Evolutionary conservation across 1,140 invertebrate genomes (phyloP).

Genomic region (Eurosta solidaginis): DNA sequence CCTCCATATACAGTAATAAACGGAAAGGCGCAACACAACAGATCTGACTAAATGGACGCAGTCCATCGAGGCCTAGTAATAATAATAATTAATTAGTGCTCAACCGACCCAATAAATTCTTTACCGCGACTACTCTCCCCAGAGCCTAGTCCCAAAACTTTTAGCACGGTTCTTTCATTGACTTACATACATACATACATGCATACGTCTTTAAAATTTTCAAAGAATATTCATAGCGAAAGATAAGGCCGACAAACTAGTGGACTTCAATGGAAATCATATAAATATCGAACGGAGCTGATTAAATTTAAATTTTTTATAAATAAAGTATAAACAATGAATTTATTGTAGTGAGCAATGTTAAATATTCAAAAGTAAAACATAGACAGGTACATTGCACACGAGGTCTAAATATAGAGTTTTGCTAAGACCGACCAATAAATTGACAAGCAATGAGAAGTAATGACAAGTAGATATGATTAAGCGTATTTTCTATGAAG

Average conservation of each 20-base stretch:
- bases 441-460: too few species aligned
- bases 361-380: not conserved
- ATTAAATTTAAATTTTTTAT: not conserved
- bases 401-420: not conserved
- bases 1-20: too few species aligned
- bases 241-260: not conserved
- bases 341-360: not conserved
- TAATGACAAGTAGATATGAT: not conserved
- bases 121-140: too few species aligned
- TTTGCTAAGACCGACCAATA: not conserved
- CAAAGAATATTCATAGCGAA: conserved; percentile 2
- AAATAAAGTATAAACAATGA: conserved; percentile 5
- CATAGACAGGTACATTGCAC: not conserved
- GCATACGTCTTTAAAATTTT: not conserved
- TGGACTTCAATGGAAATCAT: conserved; percentile 10
- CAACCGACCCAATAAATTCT: too few species aligned
- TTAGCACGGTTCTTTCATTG: too few species aligned
- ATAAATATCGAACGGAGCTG: conserved; percentile 22
- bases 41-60: too few species aligned
- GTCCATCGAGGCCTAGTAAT: too few species aligned
- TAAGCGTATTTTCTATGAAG: not conserved
- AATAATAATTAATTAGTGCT: too few species aligned
- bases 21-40: too few species aligned
- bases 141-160: too few species aligned
- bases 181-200: not conserved